Evolutionary conservation across 1,140 invertebrate genomes (phyloP), one percentile per base, ranked within the genome.

Genomic region (Neotoxoptera formosana): DNA sequence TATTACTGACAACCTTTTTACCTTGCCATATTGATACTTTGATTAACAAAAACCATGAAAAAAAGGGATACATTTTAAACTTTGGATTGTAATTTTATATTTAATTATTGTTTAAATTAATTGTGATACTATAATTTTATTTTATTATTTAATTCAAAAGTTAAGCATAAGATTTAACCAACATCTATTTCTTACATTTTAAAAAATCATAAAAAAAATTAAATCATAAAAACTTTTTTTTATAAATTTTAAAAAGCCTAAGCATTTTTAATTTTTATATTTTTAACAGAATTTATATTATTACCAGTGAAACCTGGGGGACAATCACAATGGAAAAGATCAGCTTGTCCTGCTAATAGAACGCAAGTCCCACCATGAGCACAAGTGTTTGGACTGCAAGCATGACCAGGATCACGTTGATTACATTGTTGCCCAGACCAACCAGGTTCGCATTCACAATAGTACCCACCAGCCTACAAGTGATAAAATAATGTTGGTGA

Each of bases 251-350:
- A 51, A 45, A 89, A 76, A 76, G 36, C 41, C 41, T 41, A n/a
- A 89, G n/a, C 8, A 90, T 76, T 83, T 56, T 51, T 53, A 87
- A 67, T 11, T 34, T 25, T 53, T 36, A 86, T 17, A 41, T 34
- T 30, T 60, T 76, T 51, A 56, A 34, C 23, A 45, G 17, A 83
- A 60, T 36, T 41, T 48, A 48, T 48, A 90, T 47, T 92, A 83
- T 96, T 95, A 90, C 97, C 97, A 94, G 96, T 96, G 95, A 96
- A 97, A 45, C 97, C 97, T 9, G 96, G 95, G 47, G 95, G 95
- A 95, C 98, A 99, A 4, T 95, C 95, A 95, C 98, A 99, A 11
- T 96, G 97, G 95, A 97, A 98, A 94, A 97, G 25, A 91, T 97
- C 96, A 36, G 96, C 96, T 6, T 97, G 97, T 30, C 95, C 94